A percentile compares a stretch with the other conserved stretches of the same genome.
phyloP scores from a whole-genome alignment of 2,113 vertebrate species.

The Pseudopipra pipra region DNA sequence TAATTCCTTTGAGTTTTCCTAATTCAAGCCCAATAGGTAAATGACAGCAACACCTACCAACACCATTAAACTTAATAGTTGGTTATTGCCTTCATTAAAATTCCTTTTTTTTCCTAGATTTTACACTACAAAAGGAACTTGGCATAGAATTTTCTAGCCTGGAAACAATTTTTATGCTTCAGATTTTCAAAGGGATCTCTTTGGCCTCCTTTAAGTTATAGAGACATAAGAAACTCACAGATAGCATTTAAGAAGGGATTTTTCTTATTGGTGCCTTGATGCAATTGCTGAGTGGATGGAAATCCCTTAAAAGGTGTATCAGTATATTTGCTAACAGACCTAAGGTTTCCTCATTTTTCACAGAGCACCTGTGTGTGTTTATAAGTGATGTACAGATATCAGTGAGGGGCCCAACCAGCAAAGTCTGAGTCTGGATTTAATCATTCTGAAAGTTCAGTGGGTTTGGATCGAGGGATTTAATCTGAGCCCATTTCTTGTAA shows the following conservation, averaged over 20 bases:
- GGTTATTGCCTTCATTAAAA: not conserved
- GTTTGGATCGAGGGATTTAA: conserved; percentile 13
- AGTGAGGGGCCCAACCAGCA: not conserved
- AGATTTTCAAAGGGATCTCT: conserved; percentile 10
- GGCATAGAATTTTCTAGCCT: not conserved
- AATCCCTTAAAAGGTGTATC: not conserved
- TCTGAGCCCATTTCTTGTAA: conserved; percentile 16
- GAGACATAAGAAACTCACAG: not conserved
- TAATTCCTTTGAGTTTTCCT: not conserved
- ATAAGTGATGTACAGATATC: not conserved
- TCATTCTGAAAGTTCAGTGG: not conserved
- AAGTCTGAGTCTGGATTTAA: conserved; percentile 24
- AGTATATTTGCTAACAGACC: not conserved
- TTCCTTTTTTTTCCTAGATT: not conserved
- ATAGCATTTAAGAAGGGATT: not conserved
- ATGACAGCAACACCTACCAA: not conserved
- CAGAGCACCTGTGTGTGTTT: conserved; percentile 5
- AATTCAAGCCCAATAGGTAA: not conserved
- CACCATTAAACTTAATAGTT: not conserved
- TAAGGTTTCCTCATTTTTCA: not conserved
- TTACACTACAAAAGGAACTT: not conserved
- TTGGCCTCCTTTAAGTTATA: not conserved
- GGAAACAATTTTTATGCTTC: conserved; percentile 21
- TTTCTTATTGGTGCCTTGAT: not conserved
- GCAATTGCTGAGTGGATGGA: not conserved